Conservation (phyloP, 2,888 invertebrate species). For the Odiellus spinosus region DNA sequence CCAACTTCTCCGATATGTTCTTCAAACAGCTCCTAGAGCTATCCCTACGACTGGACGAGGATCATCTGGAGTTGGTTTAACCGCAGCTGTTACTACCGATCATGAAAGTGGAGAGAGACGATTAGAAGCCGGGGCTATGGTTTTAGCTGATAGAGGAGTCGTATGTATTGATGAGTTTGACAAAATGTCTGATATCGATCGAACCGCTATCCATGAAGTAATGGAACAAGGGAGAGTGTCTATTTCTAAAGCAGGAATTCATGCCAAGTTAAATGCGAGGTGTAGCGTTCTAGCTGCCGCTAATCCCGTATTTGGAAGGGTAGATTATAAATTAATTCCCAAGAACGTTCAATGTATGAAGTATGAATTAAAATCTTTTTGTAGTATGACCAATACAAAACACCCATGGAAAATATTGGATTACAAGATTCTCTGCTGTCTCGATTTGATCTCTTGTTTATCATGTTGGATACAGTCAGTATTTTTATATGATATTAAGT, state of each 20-base stretch:
- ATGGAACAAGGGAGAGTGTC: conserved; percentile 96
- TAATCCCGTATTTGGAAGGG: conserved; percentile 93
- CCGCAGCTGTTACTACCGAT: conserved; percentile 94
- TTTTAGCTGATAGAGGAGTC: conserved; percentile 92
- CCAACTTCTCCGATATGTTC: conserved; percentile 79
- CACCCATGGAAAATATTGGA: conserved; percentile 99
- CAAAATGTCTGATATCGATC: conserved; percentile 97
- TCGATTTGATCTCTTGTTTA: conserved; percentile 95
- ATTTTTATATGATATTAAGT: conserved; percentile 1
- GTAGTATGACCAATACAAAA: conserved; percentile 97
- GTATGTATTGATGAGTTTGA: conserved; percentile 98
- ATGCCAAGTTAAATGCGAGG: conserved; percentile 89
- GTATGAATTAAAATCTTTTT: conserved; percentile 3
- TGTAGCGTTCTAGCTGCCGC: conserved; percentile 98
- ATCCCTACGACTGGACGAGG: conserved; percentile 95
- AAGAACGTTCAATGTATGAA: neutral
- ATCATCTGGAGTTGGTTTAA: conserved; percentile 94
- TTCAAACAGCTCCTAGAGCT: conserved; percentile 85
- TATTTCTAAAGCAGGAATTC: conserved; percentile 95
- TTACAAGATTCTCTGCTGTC: conserved; percentile 91
- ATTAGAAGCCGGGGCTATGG: conserved; percentile 97
- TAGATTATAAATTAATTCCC: conserved; percentile 29
- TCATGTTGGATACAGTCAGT: conserved; percentile 73
- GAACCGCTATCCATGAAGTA: conserved; percentile 98
- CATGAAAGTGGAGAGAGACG: conserved; percentile 60